Conservation (phyloP, 2,888 invertebrate genomes). For the Blomia tropicalis region DNA sequence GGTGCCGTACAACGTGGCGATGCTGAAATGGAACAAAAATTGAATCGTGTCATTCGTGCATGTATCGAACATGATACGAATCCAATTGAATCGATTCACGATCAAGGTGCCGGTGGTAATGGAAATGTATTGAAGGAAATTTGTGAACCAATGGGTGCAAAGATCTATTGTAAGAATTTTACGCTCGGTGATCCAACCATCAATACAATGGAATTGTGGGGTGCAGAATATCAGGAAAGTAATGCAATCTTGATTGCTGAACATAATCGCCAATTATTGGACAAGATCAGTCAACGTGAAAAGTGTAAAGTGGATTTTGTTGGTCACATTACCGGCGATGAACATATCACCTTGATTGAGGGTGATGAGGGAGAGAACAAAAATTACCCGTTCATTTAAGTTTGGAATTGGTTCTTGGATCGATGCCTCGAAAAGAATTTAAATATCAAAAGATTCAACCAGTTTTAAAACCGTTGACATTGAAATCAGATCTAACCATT, state of each 20-base stretch:
- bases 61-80: conserved; percentile 64
- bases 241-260: conserved; percentile 67
- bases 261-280: conserved; percentile 47
- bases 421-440: conserved; percentile 63
- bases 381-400: conserved; percentile 69
- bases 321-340: conserved; percentile 73
- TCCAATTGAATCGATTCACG: conserved; percentile 87
- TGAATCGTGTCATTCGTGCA: conserved; percentile 78
- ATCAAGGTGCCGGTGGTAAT: conserved; percentile 93
- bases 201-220: conserved; percentile 84
- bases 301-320: conserved; percentile 82
- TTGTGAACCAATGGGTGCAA: conserved; percentile 82
- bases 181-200: conserved; percentile 87
- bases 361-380: not conserved
- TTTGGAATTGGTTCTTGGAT: conserved; percentile 69
- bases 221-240: conserved; percentile 93
- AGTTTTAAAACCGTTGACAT: conserved; percentile 35
- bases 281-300: conserved; percentile 62
- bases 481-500: conserved; percentile 42
- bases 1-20: conserved; percentile 91
- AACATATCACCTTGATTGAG: conserved; percentile 42
- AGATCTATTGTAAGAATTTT: conserved; percentile 68
- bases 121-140: conserved; percentile 90
- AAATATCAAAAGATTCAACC: conserved; percentile 42
- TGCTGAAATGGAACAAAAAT: conserved; percentile 95